Evolutionary conservation across 1,140 invertebrate genomes (phyloP).

Genomic region (Cecropterus lyciades): DNA sequence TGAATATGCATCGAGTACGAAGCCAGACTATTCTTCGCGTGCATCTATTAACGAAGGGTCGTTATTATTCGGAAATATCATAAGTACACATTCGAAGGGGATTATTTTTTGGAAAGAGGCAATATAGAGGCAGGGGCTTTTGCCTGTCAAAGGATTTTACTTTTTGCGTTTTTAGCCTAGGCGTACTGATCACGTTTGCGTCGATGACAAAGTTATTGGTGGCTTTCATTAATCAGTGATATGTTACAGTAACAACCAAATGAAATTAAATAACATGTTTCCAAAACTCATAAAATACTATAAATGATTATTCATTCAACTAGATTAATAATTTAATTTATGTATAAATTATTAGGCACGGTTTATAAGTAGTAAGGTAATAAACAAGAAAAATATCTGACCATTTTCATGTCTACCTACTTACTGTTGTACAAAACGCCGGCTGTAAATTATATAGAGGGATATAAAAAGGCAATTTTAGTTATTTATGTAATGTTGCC

Average conservation of each 20-base stretch:
- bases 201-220: too few species aligned
- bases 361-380: background rate
- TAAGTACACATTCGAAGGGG: slow-evolving; percentile 17
- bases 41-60: slow-evolving; percentile 21
- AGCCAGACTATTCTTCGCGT: slow-evolving; percentile 25
- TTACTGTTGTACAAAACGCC: slow-evolving; percentile 8
- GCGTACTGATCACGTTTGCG: too few species aligned
- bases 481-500: slow-evolving; percentile 22
- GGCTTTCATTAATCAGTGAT: too few species aligned
- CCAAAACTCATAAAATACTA: background rate
- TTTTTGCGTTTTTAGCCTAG: background rate
- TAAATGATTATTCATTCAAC: too few species aligned
- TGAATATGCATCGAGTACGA: slow-evolving; percentile 30
- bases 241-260: too few species aligned
- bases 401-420: slow-evolving; percentile 1
- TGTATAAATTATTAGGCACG: background rate
- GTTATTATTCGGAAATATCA: slow-evolving; percentile 30
- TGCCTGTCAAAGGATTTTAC: slow-evolving; percentile 3
- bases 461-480: slow-evolving; percentile 9
- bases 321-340: background rate
- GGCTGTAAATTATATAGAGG: slow-evolving; percentile 24
- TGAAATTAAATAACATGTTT: too few species aligned
- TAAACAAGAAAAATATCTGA: slow-evolving; percentile 5
- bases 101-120: slow-evolving; percentile 23
- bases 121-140: slow-evolving; percentile 14